These are phyloP conservation scores for Ophion ellenae DNA, from an alignment of 2,888 invertebrate species.

Conservation along the genomic window DNA sequence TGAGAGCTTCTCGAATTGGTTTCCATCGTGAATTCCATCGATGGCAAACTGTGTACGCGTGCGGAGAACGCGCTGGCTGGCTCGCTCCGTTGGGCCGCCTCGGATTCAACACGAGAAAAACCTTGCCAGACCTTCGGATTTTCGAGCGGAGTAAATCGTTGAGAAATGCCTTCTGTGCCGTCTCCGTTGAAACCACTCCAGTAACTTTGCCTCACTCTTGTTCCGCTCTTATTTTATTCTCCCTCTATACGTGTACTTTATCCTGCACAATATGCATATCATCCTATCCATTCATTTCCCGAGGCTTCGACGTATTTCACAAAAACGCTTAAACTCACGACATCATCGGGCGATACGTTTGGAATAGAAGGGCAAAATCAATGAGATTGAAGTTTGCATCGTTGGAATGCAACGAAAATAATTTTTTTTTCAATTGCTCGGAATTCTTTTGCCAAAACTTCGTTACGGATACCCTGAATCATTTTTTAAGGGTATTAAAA, in stretches of 20 bases:
- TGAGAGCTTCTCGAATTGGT: slow-evolving; percentile 45
- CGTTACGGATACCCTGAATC: too few relatives aligned
- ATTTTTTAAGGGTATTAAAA: too few relatives aligned
- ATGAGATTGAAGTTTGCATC: too few relatives aligned
- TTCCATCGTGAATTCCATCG: slow-evolving; percentile 54
- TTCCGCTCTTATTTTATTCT: slow-evolving; percentile 31
- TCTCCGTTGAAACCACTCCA: slow-evolving; percentile 41
- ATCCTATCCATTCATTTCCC: slow-evolving; percentile 39
- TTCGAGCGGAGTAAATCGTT: slow-evolving; percentile 47
- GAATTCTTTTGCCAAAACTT: too few relatives aligned
- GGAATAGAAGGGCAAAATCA: not conserved
- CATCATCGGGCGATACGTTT: slow-evolving; percentile 2
- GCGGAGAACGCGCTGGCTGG: not conserved
- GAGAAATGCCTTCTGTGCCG: slow-evolving; percentile 54
- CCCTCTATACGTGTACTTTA: not conserved
- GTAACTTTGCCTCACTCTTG: slow-evolving; percentile 46
- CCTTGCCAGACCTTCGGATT: slow-evolving; percentile 21
- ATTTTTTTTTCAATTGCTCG: too few relatives aligned
- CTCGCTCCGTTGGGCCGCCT: slow-evolving; percentile 13
- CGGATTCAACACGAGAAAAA: slow-evolving; percentile 34
- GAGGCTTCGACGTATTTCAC: slow-evolving; percentile 42
- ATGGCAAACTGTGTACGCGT: slow-evolving; percentile 20
- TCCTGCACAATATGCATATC: not conserved
- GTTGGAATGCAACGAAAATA: too few relatives aligned
- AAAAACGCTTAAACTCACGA: slow-evolving; percentile 41